Base-by-base conservation (phyloP, 2,888 invertebrate genomes). In the Lymantria monacha region DNA sequence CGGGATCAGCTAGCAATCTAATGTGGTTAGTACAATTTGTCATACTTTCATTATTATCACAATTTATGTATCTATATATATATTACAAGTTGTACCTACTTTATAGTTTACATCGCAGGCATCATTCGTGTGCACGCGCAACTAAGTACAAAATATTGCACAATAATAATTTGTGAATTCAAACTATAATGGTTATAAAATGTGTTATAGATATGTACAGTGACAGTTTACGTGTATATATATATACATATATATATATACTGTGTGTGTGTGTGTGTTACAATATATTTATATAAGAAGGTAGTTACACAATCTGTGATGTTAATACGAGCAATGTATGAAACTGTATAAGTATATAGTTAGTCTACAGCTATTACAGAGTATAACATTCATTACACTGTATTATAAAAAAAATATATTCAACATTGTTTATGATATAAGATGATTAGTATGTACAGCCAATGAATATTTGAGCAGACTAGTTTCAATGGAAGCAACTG, bases 81-180 rank as follows among this genome's bases (percentile, higher is more conserved):
- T 22, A 22, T 22, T 22, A 22, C 22, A 22, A 2, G 22, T 22
- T 5, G 22, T n/a, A n/a, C 22, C 22, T n/a, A n/a, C 22, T 22
- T 22, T 5, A 22, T 22, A 22, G 3, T 22, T 5, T 5, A 3
- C 22, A 22, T 22, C 5, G 22, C 22, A 5, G 22, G 5, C 22
- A 5, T 3, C 22, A 22, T 22, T 22, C 2, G 22, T 22, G 2
- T 5, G 5, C 33, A 33, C 7, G 33, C 8, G 36, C 42, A 5
- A 44, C 30, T 63, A 63, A 63, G 63, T 59, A 57, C 48, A 53
- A 59, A 56, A 44, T 37, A 12, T 53, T 44, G n/a, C 7, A 36
- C 40, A n/a, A 33, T 5, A n/a, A 33, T 1, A 33, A 36, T 10
- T 14, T 41, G 42, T 13, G 31, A 48, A 40, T 12, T 33, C n/a